Evolutionary conservation across 1,140 invertebrate genomes (phyloP).

Genomic region (Bilobella aurantiaca): DNA sequence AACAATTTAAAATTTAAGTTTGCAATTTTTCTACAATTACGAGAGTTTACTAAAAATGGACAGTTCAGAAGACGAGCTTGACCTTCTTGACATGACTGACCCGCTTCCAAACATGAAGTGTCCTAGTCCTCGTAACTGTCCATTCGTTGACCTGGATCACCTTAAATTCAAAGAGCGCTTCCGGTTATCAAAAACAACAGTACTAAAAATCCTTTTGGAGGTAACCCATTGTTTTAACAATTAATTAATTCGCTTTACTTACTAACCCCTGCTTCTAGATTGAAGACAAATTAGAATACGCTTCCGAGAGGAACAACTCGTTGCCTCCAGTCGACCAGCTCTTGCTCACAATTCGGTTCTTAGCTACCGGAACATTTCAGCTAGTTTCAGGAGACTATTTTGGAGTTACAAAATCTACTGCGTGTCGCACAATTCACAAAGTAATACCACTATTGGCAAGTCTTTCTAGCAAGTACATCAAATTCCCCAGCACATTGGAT

Average conservation of each 20-base stretch:
- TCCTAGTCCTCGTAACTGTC: background rate
- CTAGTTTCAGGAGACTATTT: conserved; percentile 1
- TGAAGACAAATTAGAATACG: background rate
- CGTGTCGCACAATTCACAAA: background rate
- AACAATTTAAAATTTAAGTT: too few species aligned
- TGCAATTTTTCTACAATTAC: too few species aligned
- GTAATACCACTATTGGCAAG: background rate
- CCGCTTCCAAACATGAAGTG: background rate
- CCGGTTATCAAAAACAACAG: background rate
- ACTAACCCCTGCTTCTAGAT: background rate
- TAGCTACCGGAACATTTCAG: conserved; percentile 4
- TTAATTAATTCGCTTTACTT: background rate
- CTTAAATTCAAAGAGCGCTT: background rate
- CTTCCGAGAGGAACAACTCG: background rate
- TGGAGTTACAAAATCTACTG: background rate
- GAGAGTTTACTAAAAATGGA: too few species aligned
- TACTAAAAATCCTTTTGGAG: background rate
- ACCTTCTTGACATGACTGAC: background rate
- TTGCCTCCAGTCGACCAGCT: background rate
- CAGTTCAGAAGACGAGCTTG: background rate
- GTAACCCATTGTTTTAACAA: background rate
- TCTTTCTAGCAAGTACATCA: background rate
- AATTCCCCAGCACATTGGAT: background rate
- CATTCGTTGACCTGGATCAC: background rate
- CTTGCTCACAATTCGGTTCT: background rate